A percentile compares a stretch with the other conserved stretches of the same genome.
Evolutionary conservation across 2,888 invertebrate species (phyloP).

Genomic region (Oscheius sp.): DNA sequence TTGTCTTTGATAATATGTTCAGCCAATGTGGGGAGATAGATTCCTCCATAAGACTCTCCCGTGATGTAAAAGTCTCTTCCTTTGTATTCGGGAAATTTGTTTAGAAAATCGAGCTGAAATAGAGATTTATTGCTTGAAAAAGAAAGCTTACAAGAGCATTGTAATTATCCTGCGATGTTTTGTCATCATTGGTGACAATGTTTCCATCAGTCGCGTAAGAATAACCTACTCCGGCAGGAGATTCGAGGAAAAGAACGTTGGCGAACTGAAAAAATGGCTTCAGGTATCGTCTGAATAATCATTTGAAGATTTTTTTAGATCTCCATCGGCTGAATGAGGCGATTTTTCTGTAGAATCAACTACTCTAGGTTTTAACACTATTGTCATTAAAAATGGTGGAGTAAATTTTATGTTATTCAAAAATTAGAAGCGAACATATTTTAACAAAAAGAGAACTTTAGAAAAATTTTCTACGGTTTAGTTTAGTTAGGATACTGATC

Average conservation of each 20-base stretch:
- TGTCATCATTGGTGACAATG: conserved; percentile 65
- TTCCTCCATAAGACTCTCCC: conserved; percentile 72
- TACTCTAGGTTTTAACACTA: too few relatives aligned
- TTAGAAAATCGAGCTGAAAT: conserved; percentile 70
- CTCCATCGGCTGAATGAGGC: too few relatives aligned
- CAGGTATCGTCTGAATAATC: too few relatives aligned
- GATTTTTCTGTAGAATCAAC: too few relatives aligned
- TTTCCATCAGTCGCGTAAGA: conserved; percentile 72
- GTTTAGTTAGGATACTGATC: too few relatives aligned
- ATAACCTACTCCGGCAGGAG: conserved; percentile 75
- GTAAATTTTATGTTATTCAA: too few relatives aligned
- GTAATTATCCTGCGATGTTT: conserved; percentile 72
- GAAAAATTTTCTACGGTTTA: too few relatives aligned
- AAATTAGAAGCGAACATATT: too few relatives aligned
- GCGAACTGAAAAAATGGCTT: conserved; percentile 72
- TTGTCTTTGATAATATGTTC: conserved; percentile 44
- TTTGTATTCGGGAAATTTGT: conserved; percentile 72
- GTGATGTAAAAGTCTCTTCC: conserved; percentile 72
- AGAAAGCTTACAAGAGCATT: conserved; percentile 71
- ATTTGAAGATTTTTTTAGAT: too few relatives aligned
- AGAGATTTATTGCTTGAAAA: conserved; percentile 73
- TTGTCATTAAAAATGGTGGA: too few relatives aligned
- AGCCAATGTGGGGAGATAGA: conserved; percentile 72
- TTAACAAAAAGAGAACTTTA: too few relatives aligned
- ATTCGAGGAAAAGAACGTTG: conserved; percentile 74